Evolutionary conservation across 2,113 vertebrate genomes (phyloP), one percentile per base, ranked within the genome.

Genomic region (Chrysemys picta): DNA sequence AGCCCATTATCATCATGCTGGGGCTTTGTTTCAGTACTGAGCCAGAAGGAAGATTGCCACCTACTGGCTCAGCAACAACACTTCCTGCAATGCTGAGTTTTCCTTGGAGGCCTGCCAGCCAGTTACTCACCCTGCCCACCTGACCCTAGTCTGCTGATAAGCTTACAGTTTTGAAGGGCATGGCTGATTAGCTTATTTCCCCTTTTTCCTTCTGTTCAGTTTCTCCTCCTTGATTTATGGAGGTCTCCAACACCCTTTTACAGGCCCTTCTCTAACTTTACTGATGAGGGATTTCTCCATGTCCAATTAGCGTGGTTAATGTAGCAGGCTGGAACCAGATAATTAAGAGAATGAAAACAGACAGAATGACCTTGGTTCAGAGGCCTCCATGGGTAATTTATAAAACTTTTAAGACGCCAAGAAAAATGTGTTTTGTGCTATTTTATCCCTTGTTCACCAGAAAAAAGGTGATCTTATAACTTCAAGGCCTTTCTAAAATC

Each of bases 251-350:
- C 69, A 92, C 75, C 22, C 82, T 95, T 93, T 89, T 79, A 89
- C 16, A 93, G 93, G 91, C 93, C 54, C 69, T 97, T 97, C 93
- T 53, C 93, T 93, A 89, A 91, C 91, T 95, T 96, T 89, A 90
- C 93, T 91, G 96, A 95, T 96, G 96, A 95, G 87, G 69, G 76
- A 96, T 96, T 97, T 97, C 90, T 96, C 91, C 91, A 49, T 92
- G 94, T 93, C 94, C 96, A 98, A 96, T 98, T 98, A 98, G 91
- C 82, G 93, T 92, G 82, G 91, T 93, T 97, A 96, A 93, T 90
- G 93, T 97, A 96, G 90, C 95, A 96, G 91, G 62, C 93, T 97
- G 94, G 84, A 97, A 96, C 92, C 82, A 89, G 91, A 95, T 97
- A 97, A 98, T 97, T 97, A 97, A 97, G 95, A 91, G 84, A 96